Base-by-base conservation (phyloP, 2,888 invertebrate species). In the Cyclophora albipunctata region DNA sequence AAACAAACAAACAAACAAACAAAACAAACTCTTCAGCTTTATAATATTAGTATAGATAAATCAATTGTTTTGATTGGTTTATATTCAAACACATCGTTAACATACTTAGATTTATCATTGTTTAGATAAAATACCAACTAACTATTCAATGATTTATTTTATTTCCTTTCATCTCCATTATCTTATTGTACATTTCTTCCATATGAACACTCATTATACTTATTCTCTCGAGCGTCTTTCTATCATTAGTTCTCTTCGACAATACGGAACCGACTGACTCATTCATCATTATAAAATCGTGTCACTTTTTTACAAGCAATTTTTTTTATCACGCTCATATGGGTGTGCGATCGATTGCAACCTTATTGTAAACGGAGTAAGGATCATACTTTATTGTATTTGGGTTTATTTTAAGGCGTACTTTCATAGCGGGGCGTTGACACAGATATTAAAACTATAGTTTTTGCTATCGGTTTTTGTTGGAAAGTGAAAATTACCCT, bases 361-460 rank as follows among this genome's bases (percentile, higher is more conserved):
- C 45, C 47, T 43, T 43, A 6, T 43, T 42, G 60, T 46, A 52
- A 37, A 20, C 20, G 20, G 20, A 20, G 20, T 73, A 77, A 66
- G 67, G 65, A 51, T 62, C 58, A 75, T 65, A 67, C 62, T 73
- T 55, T 59, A 59, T 52, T 57, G 49, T 48, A 50, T 60, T 62
- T 56, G 49, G 54, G 20, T 56, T 63, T 51, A 59, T 53, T 54
- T 60, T 50, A 54, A 59, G 66, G 58, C 67, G 66, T 64, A 74
- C 74, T 78, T 75, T 76, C 73, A 66, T 73, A 68, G 58, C 64
- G 57, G 75, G 74, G 73, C 76, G 74, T 67, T 67, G 77, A 70
- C 78, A 71, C 65, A 71, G 67, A 68, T 72, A 64, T 66, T 63
- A 59, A 63, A 64, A 57, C 64, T 61, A 68, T 68, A 63, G 64